Evolutionary conservation across 1,140 invertebrate genomes (phyloP).

Genomic region (Drosophila nebulosa): DNA sequence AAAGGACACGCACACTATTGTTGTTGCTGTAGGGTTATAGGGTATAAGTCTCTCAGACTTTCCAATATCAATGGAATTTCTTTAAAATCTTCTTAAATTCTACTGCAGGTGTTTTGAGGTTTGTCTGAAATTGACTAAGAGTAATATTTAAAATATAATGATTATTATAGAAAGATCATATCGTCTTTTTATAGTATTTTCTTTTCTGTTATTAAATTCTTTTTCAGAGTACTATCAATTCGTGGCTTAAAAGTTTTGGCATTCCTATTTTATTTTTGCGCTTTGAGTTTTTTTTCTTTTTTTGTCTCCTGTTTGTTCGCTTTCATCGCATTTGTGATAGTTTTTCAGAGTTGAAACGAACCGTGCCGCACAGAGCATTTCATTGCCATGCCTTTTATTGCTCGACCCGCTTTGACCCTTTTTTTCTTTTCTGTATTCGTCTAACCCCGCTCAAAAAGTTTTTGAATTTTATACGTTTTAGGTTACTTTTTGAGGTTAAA

Average conservation of each 20-base stretch:
- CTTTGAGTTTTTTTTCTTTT: constrained; percentile 32
- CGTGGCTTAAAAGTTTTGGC: background rate
- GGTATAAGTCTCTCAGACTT: constrained; percentile 28
- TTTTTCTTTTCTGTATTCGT: constrained; percentile 6
- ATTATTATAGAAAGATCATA: background rate
- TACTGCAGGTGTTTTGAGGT: too few relatives aligned
- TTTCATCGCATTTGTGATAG: constrained; percentile 50
- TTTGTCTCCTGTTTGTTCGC: constrained; percentile 8
- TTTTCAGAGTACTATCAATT: background rate
- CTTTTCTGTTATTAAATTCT: background rate
- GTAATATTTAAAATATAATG: background rate
- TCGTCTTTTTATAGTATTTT: background rate
- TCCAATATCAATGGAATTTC: background rate
- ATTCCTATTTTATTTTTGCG: constrained; percentile 14
- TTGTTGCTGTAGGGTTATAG: constrained; percentile 7
- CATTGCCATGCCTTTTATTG: constrained; percentile 67
- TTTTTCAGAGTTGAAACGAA: constrained; percentile 61
- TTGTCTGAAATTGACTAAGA: too few relatives aligned
- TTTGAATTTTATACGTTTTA: constrained; percentile 61
- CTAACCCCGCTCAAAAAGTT: constrained; percentile 15
- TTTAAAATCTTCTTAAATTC: background rate
- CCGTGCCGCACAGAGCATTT: constrained; percentile 38
- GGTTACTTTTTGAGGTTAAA: constrained; percentile 70
- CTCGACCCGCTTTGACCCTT: constrained; percentile 42
- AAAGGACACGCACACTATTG: constrained; percentile 47